A percentile compares a stretch with the other conserved stretches of the same genome.
phyloP scores from a whole-genome alignment of 2,888 invertebrate species.

The Laothoe populi region DNA sequence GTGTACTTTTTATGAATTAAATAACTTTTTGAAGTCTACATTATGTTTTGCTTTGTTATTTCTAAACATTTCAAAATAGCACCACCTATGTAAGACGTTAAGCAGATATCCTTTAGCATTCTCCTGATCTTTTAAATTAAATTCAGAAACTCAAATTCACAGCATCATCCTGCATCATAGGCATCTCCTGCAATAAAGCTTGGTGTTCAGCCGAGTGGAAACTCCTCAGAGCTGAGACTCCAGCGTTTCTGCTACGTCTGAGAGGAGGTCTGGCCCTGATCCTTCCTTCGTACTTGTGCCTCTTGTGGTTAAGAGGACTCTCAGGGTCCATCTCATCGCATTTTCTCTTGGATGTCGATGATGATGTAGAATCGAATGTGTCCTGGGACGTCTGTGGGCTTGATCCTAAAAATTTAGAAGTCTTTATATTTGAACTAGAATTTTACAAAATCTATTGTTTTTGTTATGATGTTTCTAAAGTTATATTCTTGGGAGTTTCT shows the following conservation, averaged over 20 bases:
- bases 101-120: background rate
- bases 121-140: background rate
- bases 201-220: conserved; percentile 64
- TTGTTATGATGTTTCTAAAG: no score
- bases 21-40: no score
- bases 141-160: conserved; percentile 63
- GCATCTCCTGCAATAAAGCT: conserved; percentile 50
- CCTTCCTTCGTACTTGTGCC: conserved; percentile 70
- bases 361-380: conserved; percentile 54
- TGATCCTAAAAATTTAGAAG: conserved; percentile 49
- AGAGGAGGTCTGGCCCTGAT: conserved; percentile 75
- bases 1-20: no score
- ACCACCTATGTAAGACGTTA: no score
- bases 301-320: conserved; percentile 75
- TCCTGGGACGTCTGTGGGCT: conserved; percentile 58
- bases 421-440: background rate
- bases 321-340: conserved; percentile 64
- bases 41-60: no score
- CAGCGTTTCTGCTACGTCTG: conserved; percentile 50
- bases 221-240: conserved; percentile 57
- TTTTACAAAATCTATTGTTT: background rate
- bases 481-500: no score
- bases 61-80: no score
- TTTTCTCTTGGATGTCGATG: conserved; percentile 71
- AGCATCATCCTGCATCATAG: conserved; percentile 50